Conservation (phyloP, 2,888 invertebrate species). For the Chrysolina oricalcia region DNA sequence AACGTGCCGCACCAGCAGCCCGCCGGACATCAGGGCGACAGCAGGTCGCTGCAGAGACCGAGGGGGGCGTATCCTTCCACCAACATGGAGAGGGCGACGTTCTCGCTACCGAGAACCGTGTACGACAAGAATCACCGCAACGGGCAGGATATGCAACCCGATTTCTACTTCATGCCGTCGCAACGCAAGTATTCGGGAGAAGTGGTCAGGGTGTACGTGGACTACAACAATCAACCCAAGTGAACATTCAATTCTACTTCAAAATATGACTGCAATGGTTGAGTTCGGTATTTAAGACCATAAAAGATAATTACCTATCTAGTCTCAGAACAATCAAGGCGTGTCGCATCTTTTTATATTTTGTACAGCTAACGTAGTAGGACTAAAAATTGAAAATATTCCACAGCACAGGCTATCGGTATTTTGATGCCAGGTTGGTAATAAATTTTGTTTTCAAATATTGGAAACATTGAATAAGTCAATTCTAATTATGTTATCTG, state of each 20-base stretch:
- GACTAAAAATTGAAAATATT: no score
- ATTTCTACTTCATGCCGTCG: constrained; percentile 97
- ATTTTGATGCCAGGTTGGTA: no score
- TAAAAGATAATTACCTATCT: neutral
- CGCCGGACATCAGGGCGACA: constrained; percentile 74
- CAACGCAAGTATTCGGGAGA: constrained; percentile 95
- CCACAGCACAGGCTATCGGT: no score
- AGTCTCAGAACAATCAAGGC: neutral
- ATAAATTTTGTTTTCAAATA: no score
- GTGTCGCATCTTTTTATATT: no score
- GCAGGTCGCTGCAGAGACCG: constrained; percentile 78
- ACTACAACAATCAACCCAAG: constrained; percentile 83
- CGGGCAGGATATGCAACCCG: constrained; percentile 78
- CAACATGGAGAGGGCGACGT: constrained; percentile 78
- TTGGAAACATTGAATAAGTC: no score
- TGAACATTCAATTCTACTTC: constrained; percentile 59
- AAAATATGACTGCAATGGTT: neutral
- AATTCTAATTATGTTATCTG: no score
- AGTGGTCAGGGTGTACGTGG: constrained; percentile 88
- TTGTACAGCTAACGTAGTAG: no score
- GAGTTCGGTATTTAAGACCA: neutral
- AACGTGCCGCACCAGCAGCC: constrained; percentile 59
- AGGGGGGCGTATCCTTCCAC: constrained; percentile 61
- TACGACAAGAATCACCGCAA: constrained; percentile 69
- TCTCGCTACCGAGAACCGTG: constrained; percentile 83